phyloP scores from a whole-genome alignment of 2,113 vertebrate species.

The Genyomyrus donnyi region DNA sequence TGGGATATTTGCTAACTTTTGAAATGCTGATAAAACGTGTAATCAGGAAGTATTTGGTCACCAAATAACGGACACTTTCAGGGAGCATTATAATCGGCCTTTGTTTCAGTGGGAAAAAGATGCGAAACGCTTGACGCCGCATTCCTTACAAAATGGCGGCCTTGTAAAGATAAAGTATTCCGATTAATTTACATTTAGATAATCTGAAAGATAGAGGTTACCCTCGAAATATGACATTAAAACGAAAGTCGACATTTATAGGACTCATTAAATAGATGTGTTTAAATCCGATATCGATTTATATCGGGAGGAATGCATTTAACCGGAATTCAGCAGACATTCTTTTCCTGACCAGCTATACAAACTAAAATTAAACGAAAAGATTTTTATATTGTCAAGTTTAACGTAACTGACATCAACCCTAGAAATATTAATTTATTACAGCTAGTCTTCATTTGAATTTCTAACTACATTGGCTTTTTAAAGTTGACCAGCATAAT shows the following conservation, averaged over 20 bases:
- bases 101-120: neutral
- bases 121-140: neutral
- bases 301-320: neutral
- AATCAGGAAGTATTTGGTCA: neutral
- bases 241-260: neutral
- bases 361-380: neutral
- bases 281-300: neutral
- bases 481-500: neutral
- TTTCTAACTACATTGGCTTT: neutral
- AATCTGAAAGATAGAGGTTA: neutral
- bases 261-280: neutral
- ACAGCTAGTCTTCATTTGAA: neutral
- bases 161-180: neutral
- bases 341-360: neutral
- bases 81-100: neutral
- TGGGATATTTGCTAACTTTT: neutral
- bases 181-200: neutral
- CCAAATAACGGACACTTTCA: neutral
- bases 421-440: neutral
- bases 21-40: neutral
- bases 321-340: neutral
- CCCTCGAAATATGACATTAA: neutral
- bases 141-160: neutral
- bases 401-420: neutral
- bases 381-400: neutral